These are phyloP conservation scores for Pluvialis apricaria DNA, from an alignment of 2,113 vertebrate genomes.

Conservation along the genomic window DNA sequence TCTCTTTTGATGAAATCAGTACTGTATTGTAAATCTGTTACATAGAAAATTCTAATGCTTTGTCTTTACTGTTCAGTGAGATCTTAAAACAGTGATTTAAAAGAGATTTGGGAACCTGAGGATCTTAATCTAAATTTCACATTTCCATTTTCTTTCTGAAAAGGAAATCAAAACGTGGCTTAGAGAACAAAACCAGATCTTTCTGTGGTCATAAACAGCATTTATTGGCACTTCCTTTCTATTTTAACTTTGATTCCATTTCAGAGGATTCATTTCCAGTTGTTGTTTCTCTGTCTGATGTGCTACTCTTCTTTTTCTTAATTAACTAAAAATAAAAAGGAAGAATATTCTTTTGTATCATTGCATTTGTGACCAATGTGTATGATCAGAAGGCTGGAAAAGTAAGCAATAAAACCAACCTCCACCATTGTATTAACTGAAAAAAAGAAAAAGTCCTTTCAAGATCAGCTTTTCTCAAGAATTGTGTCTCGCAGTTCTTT, in stretches of 20 bases:
- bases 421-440: not conserved
- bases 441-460: not conserved
- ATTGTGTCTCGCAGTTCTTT: not conserved
- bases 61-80: not conserved
- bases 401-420: not conserved
- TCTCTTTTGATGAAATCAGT: not conserved
- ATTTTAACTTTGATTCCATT: not conserved
- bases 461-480: not conserved
- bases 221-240: not conserved
- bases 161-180: not conserved
- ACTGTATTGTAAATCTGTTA: not conserved
- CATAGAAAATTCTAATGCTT: not conserved
- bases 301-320: not conserved
- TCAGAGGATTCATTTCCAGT: not conserved
- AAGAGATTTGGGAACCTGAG: not conserved
- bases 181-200: not conserved
- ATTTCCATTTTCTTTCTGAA: not conserved
- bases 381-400: not conserved
- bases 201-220: not conserved
- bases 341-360: not conserved
- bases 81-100: not conserved
- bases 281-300: not conserved
- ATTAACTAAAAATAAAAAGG: not conserved
- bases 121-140: not conserved
- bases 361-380: not conserved